Evolutionary conservation across 2,113 vertebrate species (phyloP), one percentile per base, ranked within the genome.

Genomic region (Hippocampus zosterae): DNA sequence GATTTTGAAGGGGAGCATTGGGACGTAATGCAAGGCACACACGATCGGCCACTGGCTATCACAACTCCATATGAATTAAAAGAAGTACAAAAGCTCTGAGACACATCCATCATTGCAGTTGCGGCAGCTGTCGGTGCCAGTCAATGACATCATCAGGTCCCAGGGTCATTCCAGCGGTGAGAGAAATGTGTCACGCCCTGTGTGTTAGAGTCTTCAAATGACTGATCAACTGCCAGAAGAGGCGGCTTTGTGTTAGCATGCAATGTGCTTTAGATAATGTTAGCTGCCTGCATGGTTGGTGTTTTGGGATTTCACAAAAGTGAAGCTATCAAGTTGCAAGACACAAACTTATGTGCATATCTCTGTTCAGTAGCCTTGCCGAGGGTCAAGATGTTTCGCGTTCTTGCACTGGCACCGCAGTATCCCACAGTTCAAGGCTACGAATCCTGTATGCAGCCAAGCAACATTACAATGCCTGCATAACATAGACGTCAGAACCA

Each of bases 71-170:
- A 25, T 16, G 40, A 44, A 40, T 52, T 55, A 18, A 60, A 68
- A 74, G 18, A 70, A 40, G 56, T 19, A 40, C 52, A 76, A 27
- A 23, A 48, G 48, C 40, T 11, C 50, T n/a, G 11, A 41, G 42
- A 75, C 66, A 59, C 29, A 71, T 64, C 63, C 18, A 57, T 74
- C 64, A 10, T 76, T 10, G 76, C 81, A 16, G 4, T 72, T 44
- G 66, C 70, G 78, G 57, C 85, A 90, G 84, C 82, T 85, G 86
- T 68, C 70, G 27, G 79, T 84, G 76, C 72, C 84, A 84, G 63
- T 90, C 81, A 83, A 33, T 88, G 85, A 88, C 85, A 80, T 88
- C 85, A 88, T 78, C 74, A 21, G 52, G 21, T 67, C 79, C 63
- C 2, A 0, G 25, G 67, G 69, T 70, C 75, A 73, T 73, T 69